phyloP scores from a whole-genome alignment of 2,113 vertebrate genomes.

The Alectura lathami region DNA sequence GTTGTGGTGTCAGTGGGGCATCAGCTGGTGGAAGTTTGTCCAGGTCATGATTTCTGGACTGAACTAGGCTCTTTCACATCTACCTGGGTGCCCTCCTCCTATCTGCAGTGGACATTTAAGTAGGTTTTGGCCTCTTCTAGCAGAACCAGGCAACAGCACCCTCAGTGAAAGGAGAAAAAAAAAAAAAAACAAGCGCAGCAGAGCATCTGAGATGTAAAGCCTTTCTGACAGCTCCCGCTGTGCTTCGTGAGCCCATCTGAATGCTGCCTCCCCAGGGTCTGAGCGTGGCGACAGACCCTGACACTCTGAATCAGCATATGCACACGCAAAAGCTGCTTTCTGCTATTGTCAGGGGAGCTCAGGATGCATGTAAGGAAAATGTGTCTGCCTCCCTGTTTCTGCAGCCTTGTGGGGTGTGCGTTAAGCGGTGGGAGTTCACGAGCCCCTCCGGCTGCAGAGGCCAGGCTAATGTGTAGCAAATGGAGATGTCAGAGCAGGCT shows the following conservation, averaged over 20 bases:
- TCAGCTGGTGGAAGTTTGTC: not conserved
- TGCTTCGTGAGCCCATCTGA: not conserved
- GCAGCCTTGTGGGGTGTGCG: not conserved
- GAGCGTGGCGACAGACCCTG: not conserved
- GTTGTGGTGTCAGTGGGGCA: not conserved
- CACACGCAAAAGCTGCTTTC: not conserved
- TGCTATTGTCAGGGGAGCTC: not conserved
- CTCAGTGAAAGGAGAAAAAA: not conserved
- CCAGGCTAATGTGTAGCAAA: not conserved
- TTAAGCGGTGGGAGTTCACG: not conserved
- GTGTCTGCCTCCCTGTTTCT: not conserved
- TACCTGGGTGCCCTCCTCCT: not conserved
- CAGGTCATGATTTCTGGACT: not conserved
- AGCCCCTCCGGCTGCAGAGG: not conserved
- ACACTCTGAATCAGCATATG: not conserved
- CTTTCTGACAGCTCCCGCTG: not conserved
- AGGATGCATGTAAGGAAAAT: not conserved
- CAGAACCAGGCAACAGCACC: not conserved
- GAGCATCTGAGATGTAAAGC: not conserved
- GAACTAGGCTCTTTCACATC: not conserved
- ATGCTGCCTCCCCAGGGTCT: fast-evolving
- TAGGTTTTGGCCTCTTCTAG: not conserved
- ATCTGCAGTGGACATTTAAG: not conserved
- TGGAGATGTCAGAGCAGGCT: not conserved
- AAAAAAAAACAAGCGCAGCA: not conserved